These are phyloP conservation scores for Antechinus flavipes DNA, from an alignment of 2,113 vertebrate genomes.

Conservation along the genomic window DNA sequence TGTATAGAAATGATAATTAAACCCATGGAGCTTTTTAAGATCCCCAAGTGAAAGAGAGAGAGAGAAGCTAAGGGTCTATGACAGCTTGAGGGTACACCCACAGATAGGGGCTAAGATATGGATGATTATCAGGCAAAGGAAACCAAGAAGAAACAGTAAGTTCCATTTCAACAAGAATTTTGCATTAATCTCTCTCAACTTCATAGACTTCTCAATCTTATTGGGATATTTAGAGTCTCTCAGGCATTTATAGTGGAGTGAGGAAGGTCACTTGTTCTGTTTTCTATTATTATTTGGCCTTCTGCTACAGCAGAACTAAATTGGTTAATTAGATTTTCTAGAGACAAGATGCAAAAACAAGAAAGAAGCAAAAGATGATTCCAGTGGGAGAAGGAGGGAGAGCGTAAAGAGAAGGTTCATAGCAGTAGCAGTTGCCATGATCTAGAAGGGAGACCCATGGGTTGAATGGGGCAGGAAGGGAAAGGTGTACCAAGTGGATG, in stretches of 20 bases:
- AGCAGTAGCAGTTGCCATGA: background rate
- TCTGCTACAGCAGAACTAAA: slow-evolving; percentile 66
- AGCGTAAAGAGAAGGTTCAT: background rate
- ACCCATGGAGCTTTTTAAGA: background rate
- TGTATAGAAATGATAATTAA: background rate
- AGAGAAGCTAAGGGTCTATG: background rate
- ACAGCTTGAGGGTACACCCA: background rate
- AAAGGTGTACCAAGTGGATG: background rate
- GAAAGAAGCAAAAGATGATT: background rate
- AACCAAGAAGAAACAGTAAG: background rate
- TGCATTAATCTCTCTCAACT: background rate
- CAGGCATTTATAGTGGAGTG: background rate
- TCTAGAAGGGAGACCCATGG: background rate
- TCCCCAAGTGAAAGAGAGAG: background rate
- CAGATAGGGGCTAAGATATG: background rate
- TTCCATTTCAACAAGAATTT: background rate
- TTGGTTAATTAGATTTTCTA: slow-evolving; percentile 80
- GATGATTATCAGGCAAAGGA: background rate
- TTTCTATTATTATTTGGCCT: slow-evolving; percentile 46
- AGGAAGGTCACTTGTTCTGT: slow-evolving; percentile 51
- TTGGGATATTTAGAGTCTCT: slow-evolving; percentile 11
- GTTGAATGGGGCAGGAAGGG: background rate
- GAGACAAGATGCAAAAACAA: slow-evolving; percentile 63
- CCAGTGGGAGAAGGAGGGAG: background rate
- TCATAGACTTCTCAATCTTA: background rate